phyloP scores from a whole-genome alignment of 2,888 invertebrate genomes.

The Cataglyphis albicans region DNA sequence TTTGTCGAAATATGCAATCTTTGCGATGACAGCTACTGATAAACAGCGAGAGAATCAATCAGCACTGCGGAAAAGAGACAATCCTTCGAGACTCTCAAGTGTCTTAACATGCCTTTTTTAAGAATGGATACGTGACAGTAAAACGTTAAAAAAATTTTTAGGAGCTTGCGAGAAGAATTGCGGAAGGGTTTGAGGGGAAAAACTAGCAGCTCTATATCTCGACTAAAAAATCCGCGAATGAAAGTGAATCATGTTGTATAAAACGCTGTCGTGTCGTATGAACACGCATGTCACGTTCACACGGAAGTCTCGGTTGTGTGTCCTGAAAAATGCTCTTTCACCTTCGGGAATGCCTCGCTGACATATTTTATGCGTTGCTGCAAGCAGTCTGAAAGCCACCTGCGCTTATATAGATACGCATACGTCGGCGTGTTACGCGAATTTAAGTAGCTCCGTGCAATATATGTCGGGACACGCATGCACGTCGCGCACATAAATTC shows the following conservation, averaged over 20 bases:
- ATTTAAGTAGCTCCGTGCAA: conserved; percentile 77
- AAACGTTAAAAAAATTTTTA: neutral
- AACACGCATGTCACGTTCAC: conserved; percentile 48
- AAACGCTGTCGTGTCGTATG: neutral
- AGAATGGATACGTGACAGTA: neutral
- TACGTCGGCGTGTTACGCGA: conserved; percentile 76
- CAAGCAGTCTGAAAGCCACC: conserved; percentile 74
- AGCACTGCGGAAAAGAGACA: too few species aligned
- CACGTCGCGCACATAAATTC: conserved; percentile 11
- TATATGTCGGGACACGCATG: neutral
- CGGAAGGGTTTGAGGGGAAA: neutral
- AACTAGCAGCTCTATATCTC: neutral
- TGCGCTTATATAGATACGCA: conserved; percentile 72
- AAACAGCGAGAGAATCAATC: too few species aligned
- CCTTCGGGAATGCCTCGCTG: conserved; percentile 49
- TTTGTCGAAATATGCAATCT: too few species aligned
- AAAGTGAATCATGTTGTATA: conserved; percentile 16
- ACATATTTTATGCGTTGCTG: conserved; percentile 67
- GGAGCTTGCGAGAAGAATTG: neutral
- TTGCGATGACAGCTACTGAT: too few species aligned
- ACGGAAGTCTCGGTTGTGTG: conserved; percentile 39
- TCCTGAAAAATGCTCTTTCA: conserved; percentile 54
- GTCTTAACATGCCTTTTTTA: too few species aligned
- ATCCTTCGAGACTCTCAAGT: too few species aligned
- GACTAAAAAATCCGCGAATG: neutral